These are phyloP conservation scores for Anableps anableps DNA, from an alignment of 2,797 vertebrate species.

Conservation along the genomic window DNA sequence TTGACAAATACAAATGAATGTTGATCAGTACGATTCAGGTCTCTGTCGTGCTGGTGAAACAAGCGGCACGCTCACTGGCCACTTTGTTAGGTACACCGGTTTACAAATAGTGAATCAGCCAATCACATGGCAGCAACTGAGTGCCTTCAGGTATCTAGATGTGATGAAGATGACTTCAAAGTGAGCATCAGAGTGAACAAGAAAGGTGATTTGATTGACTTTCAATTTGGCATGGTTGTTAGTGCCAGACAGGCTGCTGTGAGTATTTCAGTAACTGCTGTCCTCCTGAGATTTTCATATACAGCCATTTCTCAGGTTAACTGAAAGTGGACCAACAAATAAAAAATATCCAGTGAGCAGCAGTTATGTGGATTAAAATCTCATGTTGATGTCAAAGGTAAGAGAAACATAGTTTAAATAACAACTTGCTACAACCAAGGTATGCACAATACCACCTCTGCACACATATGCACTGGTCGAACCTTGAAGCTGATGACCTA, in stretches of 20 bases:
- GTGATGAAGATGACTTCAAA: not conserved
- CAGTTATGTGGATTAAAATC: too few species aligned
- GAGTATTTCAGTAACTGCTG: not conserved
- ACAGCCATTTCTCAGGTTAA: not conserved
- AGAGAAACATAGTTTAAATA: too few species aligned
- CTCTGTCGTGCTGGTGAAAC: constrained; percentile 48
- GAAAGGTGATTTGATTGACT: constrained; percentile 1
- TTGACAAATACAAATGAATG: constrained; percentile 34
- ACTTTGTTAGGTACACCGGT: not conserved
- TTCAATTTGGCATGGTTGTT: not conserved
- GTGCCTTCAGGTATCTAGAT: not conserved
- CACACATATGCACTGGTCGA: too few species aligned
- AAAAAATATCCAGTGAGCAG: too few species aligned
- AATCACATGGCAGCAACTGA: not conserved
- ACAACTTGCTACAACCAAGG: too few species aligned
- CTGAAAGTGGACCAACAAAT: not conserved
- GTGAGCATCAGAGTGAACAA: not conserved
- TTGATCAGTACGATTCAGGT: constrained; percentile 1
- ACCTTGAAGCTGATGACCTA: too few species aligned
- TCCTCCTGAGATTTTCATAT: not conserved
- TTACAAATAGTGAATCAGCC: not conserved
- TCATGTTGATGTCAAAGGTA: too few species aligned
- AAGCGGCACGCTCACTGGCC: not conserved
- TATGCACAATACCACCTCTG: too few species aligned
- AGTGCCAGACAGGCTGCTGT: not conserved